Conservation (phyloP, 2,888 invertebrate genomes). For the Tyria jacobaeae region DNA sequence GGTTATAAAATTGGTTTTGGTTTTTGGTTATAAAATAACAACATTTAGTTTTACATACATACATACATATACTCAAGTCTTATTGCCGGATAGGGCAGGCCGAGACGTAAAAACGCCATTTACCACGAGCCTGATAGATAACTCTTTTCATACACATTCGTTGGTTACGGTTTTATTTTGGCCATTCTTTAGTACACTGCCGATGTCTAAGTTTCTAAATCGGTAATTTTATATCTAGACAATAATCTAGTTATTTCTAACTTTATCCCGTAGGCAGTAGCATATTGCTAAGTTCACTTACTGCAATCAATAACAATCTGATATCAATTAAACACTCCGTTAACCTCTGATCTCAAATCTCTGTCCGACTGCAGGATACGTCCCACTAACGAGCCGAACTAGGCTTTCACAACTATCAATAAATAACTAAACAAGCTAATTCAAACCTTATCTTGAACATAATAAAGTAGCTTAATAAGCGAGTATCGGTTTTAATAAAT, state of each 20-base stretch:
- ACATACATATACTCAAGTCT: no score
- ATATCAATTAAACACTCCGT: constrained; percentile 57
- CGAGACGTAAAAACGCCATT: no score
- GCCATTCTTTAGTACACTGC: no score
- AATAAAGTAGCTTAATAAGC: constrained; percentile 17
- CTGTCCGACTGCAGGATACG: constrained; percentile 58
- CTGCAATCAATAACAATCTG: constrained; percentile 62
- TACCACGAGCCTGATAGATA: no score
- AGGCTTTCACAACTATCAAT: constrained; percentile 33
- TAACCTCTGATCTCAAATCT: constrained; percentile 60
- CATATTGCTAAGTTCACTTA: constrained; percentile 44
- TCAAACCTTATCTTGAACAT: constrained; percentile 9
- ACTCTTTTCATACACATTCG: no score
- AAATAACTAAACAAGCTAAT: constrained; percentile 23
- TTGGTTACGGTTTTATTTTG: no score
- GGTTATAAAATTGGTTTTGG: no score
- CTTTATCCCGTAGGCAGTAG: constrained; percentile 49
- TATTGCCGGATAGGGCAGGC: no score
- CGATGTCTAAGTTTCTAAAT: neutral
- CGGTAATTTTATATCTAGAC: no score
- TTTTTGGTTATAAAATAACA: no score
- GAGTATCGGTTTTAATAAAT: constrained; percentile 46
- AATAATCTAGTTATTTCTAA: constrained; percentile 26
- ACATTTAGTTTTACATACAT: no score
- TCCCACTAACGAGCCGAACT: constrained; percentile 68